Evolutionary conservation across 2,888 invertebrate genomes (phyloP).

Genomic region (Troides helena): DNA sequence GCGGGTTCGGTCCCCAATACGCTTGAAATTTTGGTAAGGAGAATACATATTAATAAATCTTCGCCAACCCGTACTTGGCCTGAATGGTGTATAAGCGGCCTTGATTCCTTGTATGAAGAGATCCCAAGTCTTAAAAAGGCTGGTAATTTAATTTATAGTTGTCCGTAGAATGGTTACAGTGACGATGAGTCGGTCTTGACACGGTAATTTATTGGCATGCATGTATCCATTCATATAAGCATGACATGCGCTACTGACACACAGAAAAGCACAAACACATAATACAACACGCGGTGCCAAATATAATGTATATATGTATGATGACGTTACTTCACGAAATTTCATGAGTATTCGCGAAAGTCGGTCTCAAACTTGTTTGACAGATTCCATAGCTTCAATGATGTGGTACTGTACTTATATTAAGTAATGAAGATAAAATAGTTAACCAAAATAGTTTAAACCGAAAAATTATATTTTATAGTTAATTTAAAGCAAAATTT

Average conservation of each 20-base stretch:
- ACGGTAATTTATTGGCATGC: background rate
- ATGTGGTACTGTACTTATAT: background rate
- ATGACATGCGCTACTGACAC: background rate
- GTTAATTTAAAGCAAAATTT: background rate
- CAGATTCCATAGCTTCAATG: conserved; percentile 1
- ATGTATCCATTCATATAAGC: background rate
- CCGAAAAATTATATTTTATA: background rate
- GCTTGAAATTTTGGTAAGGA: no score
- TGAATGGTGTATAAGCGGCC: no score
- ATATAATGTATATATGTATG: background rate
- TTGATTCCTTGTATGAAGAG: no score
- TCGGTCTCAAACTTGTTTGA: background rate
- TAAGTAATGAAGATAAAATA: background rate
- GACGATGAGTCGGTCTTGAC: background rate
- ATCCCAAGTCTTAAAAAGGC: no score
- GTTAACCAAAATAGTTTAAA: background rate
- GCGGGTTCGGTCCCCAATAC: no score
- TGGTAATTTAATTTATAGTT: no score
- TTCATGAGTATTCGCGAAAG: background rate
- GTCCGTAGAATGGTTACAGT: no score
- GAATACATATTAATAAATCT: no score
- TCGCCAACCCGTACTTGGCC: no score
- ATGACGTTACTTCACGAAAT: background rate
- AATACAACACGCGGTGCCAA: background rate
- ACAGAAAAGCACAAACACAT: background rate